Percentiles rank a stretch among this genome's conserved stretches.
Evolutionary conservation across 2,888 invertebrate genomes (phyloP).

Genomic region (Galeruca laticollis): DNA sequence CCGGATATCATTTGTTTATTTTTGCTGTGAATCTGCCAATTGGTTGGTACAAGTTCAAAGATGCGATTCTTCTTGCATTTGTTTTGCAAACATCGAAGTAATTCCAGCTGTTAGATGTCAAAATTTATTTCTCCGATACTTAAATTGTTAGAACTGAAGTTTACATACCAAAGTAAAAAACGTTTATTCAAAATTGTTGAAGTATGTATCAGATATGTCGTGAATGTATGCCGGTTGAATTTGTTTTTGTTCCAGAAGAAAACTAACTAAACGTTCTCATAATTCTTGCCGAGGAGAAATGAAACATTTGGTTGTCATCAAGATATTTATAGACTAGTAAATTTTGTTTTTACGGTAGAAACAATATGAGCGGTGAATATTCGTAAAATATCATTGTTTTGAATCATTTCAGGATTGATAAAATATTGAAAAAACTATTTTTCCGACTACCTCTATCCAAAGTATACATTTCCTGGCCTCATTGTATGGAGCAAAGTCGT

Average conservation of each 20-base stretch:
- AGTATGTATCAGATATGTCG: slow-evolving; percentile 3
- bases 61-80: slow-evolving; percentile 28
- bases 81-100: slow-evolving; percentile 32
- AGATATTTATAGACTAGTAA: too few species aligned
- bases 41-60: slow-evolving; percentile 31
- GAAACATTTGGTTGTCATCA: too few species aligned
- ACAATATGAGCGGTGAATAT: too few species aligned
- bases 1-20: slow-evolving; percentile 37
- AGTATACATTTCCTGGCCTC: too few species aligned
- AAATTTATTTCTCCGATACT: slow-evolving; percentile 25
- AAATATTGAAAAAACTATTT: neutral
- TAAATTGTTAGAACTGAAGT: slow-evolving; percentile 12
- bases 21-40: slow-evolving; percentile 33
- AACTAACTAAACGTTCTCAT: neutral
- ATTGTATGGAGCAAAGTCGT: too few species aligned
- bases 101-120: slow-evolving; percentile 30
- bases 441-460: neutral
- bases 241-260: neutral
- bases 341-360: too few species aligned
- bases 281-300: too few species aligned
- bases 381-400: too few species aligned
- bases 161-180: neutral
- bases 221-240: neutral
- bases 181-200: neutral
- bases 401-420: too few species aligned